Evolutionary conservation across 2,113 vertebrate genomes (phyloP), one percentile per base, ranked within the genome.

Genomic region (Podarcis muralis): DNA sequence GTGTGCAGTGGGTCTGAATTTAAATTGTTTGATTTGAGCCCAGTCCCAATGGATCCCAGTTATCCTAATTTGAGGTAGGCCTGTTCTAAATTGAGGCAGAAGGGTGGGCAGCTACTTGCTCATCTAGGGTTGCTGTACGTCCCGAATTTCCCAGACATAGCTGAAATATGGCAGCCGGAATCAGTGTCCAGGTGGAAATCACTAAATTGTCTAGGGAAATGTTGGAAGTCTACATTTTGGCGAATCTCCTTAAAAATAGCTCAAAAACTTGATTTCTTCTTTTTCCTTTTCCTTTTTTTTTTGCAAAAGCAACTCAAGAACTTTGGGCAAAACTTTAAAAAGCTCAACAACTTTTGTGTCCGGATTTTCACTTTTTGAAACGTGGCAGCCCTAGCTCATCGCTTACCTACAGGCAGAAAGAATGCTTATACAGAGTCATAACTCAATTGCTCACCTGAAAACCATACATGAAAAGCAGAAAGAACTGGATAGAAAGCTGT

Each of bases 201-300:
- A 48, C 48, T 48, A 48, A 48, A 48, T 11, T 48, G 48, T 48
- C 48, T 48, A 11, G 9, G 48, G 48, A 48, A 53, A 53, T 53
- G 48, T 53, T 53, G 48, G 48, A 53, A 53, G 48, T 53, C 48
- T 53, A 53, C 48, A 53, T 53, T 53, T 53, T 53, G 48, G 48
- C 9, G 11, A 53, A 53, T 53, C 48, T 53, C 48, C 9, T 53
- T 53, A 53, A 53, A 53, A 11, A 53, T 53, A 53, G 48, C 11
- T 11, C 8, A 12, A 53, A 53, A 53, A 53, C 48, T 53, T 53
- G 48, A 48, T 48, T 43, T 43, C 40, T 40, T 40, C 43, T 43
- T 43, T 7, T 43, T 9, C 8, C 1, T 9, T 9, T 9, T 9
- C 1, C 9, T 48, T 2, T 48, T 48, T 0, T 0, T 53, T 53